phyloP scores from a whole-genome alignment of 2,797 vertebrate genomes.

The Epinephelus coioides region DNA sequence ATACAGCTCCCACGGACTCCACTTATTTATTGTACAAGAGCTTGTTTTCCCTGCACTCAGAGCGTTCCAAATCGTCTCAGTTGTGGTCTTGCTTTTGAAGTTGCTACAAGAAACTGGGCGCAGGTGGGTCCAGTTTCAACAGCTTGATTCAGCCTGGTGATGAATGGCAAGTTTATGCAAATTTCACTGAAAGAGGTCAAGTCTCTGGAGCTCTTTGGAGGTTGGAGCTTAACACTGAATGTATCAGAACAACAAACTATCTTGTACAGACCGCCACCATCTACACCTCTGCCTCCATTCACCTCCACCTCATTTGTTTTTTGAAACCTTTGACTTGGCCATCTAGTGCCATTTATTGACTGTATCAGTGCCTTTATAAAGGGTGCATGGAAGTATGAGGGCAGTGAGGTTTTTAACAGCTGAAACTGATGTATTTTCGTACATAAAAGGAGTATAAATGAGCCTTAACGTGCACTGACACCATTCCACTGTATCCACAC shows the following conservation, averaged over 20 bases:
- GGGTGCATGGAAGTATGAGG: too few species aligned
- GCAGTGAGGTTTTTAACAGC: too few species aligned
- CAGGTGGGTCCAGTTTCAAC: neutral
- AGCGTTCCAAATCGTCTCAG: neutral
- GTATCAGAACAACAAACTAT: neutral
- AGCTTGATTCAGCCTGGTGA: neutral
- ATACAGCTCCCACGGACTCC: neutral
- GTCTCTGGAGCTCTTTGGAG: neutral
- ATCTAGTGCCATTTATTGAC: too few species aligned
- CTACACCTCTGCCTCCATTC: too few species aligned
- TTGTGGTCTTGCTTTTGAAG: neutral
- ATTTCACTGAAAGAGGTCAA: neutral
- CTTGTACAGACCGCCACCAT: neutral
- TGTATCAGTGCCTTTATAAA: too few species aligned
- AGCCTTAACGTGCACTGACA: neutral
- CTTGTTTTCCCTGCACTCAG: too few species aligned
- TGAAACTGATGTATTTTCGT: too few species aligned
- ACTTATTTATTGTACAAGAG: neutral
- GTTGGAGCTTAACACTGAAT: neutral
- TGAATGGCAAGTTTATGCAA: neutral
- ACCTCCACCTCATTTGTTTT: too few species aligned
- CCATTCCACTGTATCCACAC: neutral
- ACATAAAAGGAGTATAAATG: too few species aligned
- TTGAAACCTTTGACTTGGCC: too few species aligned
- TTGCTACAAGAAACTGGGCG: neutral